Conservation (phyloP, 2,113 vertebrate genomes). For the Scolopax mira region DNA sequence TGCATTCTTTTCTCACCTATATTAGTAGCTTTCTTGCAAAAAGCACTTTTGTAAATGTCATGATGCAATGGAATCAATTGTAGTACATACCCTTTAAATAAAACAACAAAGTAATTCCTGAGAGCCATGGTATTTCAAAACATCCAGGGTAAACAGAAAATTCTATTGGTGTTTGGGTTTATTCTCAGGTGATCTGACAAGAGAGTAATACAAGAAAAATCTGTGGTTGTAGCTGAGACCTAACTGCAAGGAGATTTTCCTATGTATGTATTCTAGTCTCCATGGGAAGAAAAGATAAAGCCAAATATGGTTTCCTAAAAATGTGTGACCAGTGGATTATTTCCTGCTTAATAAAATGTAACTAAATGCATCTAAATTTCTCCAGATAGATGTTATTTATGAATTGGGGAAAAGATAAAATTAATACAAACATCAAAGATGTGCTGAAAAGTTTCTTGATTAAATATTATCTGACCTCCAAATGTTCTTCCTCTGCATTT, state of each 20-base stretch:
- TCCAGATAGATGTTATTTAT: conserved; percentile 52
- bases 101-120: conserved; percentile 59
- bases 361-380: background rate
- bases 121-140: conserved; percentile 58
- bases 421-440: conserved; percentile 34
- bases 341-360: conserved; percentile 44
- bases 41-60: conserved; percentile 63
- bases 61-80: conserved; percentile 41
- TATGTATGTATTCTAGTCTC: background rate
- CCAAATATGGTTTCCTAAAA: conserved; percentile 35
- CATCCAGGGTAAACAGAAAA: conserved; percentile 45
- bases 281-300: background rate
- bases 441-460: conserved; percentile 43
- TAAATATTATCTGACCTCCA: conserved; percentile 33
- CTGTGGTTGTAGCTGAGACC: background rate
- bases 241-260: background rate
- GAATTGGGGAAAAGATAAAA: conserved; percentile 9
- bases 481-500: conserved; percentile 39
- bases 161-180: conserved; percentile 32
- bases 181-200: background rate
- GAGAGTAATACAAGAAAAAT: background rate
- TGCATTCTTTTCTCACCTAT: background rate
- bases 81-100: conserved; percentile 49
- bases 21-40: background rate
- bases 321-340: conserved; percentile 14